A percentile compares a stretch with the other conserved stretches of the same genome.
Conservation (phyloP, 2,113 vertebrate genomes). For the Notarius lentiginosus region DNA sequence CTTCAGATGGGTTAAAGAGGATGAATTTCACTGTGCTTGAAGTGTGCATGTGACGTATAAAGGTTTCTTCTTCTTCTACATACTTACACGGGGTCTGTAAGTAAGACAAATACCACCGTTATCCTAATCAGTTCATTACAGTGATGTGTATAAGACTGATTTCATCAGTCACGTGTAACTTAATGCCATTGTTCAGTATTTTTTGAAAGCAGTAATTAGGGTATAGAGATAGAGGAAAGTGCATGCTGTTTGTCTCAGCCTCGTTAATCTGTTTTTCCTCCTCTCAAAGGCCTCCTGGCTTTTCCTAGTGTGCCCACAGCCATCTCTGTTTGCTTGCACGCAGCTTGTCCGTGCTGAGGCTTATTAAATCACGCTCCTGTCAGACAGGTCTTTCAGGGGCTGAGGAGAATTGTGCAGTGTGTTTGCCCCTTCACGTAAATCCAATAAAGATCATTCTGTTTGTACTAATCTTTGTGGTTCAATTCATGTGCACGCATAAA, state of each 20-base stretch:
- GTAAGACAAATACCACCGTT: neutral
- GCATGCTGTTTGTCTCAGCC: neutral
- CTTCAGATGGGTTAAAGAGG: too few species aligned
- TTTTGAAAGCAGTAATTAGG: neutral
- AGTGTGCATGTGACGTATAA: too few species aligned
- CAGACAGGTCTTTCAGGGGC: conserved; percentile 26
- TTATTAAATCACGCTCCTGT: conserved; percentile 33
- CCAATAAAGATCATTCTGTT: conserved; percentile 37
- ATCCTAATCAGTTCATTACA: neutral
- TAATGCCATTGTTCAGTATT: neutral
- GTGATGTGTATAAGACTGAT: neutral
- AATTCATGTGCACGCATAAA: conserved; percentile 35
- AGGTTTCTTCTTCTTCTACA: too few species aligned
- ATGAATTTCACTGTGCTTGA: too few species aligned
- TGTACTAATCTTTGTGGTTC: conserved; percentile 32
- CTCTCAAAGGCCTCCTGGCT: neutral
- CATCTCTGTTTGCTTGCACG: neutral
- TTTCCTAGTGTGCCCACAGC: neutral
- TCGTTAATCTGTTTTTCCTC: neutral
- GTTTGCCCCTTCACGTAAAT: conserved; percentile 36
- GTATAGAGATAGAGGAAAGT: neutral
- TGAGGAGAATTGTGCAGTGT: conserved; percentile 25
- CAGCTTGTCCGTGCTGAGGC: conserved; percentile 13
- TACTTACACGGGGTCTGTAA: neutral
- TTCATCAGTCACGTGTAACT: neutral